Evolutionary conservation across 2,113 vertebrate species (phyloP).

Genomic region (Suncus etruscus): DNA sequence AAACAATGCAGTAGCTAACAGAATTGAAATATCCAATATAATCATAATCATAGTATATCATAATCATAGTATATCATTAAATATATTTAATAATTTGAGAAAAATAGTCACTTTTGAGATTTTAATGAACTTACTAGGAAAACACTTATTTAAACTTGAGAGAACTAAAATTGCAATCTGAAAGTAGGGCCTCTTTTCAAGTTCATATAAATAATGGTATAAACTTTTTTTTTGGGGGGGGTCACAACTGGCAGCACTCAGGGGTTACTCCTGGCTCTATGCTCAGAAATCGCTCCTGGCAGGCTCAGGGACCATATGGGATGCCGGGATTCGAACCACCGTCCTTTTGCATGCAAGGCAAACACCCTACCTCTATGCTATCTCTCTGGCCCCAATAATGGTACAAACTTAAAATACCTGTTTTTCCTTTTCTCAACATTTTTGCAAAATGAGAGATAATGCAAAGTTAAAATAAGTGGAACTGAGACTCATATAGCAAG

Average conservation of each 20-base stretch:
- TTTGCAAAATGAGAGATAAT: slow-evolving; percentile 39
- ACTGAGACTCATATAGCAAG: too few relatives aligned
- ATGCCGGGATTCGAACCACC: too few relatives aligned
- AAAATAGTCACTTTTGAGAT: background rate
- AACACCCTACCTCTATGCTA: too few relatives aligned
- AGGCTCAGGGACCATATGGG: too few relatives aligned
- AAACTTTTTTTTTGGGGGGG: too few relatives aligned
- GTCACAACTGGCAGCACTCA: too few relatives aligned
- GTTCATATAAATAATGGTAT: background rate
- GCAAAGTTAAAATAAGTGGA: background rate
- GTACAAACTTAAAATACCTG: background rate
- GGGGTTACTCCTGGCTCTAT: too few relatives aligned
- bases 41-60: too few relatives aligned
- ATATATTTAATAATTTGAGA: background rate
- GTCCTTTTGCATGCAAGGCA: too few relatives aligned
- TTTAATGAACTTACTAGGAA: background rate
- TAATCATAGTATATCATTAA: background rate
- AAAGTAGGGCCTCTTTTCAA: background rate
- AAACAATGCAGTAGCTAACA: background rate
- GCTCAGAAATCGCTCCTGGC: too few relatives aligned
- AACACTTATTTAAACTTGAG: background rate
- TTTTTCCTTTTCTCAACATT: background rate
- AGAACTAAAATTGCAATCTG: background rate
- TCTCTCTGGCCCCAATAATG: too few relatives aligned
- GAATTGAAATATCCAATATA: slow-evolving; percentile 34